Evolutionary conservation across 2,888 invertebrate species (phyloP), one percentile per base, ranked within the genome.

Genomic region (Proisotoma minuta): DNA sequence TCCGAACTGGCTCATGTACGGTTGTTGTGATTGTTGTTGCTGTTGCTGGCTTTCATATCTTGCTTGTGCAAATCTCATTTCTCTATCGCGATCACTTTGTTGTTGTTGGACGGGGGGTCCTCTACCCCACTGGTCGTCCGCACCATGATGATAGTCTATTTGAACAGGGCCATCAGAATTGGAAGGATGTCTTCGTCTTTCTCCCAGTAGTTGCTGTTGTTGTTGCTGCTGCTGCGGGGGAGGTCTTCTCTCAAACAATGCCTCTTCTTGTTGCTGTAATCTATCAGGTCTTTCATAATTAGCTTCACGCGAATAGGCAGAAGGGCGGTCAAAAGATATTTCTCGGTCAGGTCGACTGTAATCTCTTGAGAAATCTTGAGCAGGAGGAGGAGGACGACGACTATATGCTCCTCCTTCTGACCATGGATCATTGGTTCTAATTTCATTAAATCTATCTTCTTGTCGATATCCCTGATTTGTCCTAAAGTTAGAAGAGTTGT

Each of bases 111-210:
- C n/a, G n/a, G n/a, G n/a, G n/a, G n/a, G n/a, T n/a, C n/a, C n/a
- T n/a, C n/a, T n/a, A n/a, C n/a, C n/a, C n/a, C 50, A 22, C 15
- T 59, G 63, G 12, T 18, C 20, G 15, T 62, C 52, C 1, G 3
- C 54, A 23, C 56, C 50, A 40, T 64, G 64, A 39, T 53, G 29
- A 23, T 61, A 61, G 8, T 65, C 65, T 3, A 53, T 28, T 10
- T 56, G 62, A 24, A 56, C 43, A 1, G 59, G 22, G 34, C 47
- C 43, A 15, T 29, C 26, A 1, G 53, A 22, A 23, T 60, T 58
- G 26, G 43, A 43, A 5, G 49, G 39, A 3, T 24, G 26, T 52
- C 57, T 43, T 3, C 54, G 5, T 54, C 54, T 54, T 18, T 54
- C 54, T 18, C 29, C n/a, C n/a, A n/a, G n/a, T n/a, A n/a, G n/a